A percentile compares a stretch with the other conserved stretches of the same genome.
These are phyloP conservation scores for Blomia tropicalis DNA, from an alignment of 2,888 invertebrate species.

Conservation along the genomic window DNA sequence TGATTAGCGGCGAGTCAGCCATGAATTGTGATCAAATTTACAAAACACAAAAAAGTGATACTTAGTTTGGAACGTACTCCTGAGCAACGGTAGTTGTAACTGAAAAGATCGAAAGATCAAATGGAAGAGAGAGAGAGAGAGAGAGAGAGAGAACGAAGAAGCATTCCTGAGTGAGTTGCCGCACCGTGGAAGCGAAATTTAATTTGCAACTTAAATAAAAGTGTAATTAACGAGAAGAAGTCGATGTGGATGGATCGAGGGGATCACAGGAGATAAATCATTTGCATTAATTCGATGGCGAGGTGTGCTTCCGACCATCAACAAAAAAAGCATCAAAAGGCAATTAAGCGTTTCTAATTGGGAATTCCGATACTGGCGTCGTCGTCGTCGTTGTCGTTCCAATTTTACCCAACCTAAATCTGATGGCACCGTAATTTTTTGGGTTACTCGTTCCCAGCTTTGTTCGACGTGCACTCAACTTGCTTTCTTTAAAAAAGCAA, in stretches of 20 bases:
- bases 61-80: neutral
- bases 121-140: slow-evolving; percentile 1
- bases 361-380: neutral
- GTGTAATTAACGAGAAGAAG: slow-evolving; percentile 12
- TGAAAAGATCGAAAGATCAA: no score
- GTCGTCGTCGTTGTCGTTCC: neutral
- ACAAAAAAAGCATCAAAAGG: slow-evolving; percentile 17
- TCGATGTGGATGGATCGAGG: neutral
- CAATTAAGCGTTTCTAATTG: slow-evolving; percentile 20
- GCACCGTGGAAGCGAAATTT: neutral
- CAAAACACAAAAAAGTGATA: slow-evolving; percentile 15
- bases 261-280: slow-evolving; percentile 8
- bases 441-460: no score
- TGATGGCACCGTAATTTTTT: no score
- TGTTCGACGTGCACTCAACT: no score
- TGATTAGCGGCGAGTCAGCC: neutral
- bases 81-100: neutral
- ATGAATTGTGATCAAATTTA: slow-evolving; percentile 12
- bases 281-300: slow-evolving; percentile 17
- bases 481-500: no score
- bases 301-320: neutral
- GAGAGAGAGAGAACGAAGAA: neutral
- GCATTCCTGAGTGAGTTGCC: neutral
- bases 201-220: slow-evolving; percentile 5
- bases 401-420: neutral